A percentile compares a stretch with the other conserved stretches of the same genome.
Evolutionary conservation across 2,888 invertebrate species (phyloP).

Genomic region (Gandaritis pyraliata): DNA sequence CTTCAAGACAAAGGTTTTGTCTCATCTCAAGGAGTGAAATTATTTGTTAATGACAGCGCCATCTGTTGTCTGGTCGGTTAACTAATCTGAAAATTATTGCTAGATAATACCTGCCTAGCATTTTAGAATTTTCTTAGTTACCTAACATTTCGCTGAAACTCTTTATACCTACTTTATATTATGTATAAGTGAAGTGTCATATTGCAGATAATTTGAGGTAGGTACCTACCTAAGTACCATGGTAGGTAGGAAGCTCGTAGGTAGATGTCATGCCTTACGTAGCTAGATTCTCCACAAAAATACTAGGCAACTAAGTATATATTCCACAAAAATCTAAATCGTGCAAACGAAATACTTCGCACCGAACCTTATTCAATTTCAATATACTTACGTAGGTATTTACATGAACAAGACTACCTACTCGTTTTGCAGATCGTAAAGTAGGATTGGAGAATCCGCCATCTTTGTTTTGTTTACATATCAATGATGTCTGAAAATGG

Average conservation of each 20-base stretch:
- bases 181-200: too few relatives aligned
- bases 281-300: too few relatives aligned
- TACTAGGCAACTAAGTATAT: too few relatives aligned
- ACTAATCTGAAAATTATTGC: slow-evolving; percentile 17
- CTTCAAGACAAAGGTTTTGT: not conserved
- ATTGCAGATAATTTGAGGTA: too few relatives aligned
- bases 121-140: not conserved
- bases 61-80: slow-evolving; percentile 31
- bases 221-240: too few relatives aligned
- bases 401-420: slow-evolving; percentile 20
- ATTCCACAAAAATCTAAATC: too few relatives aligned
- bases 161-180: too few relatives aligned
- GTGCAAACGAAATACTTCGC: too few relatives aligned
- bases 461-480: slow-evolving; percentile 30
- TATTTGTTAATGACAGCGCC: slow-evolving; percentile 37
- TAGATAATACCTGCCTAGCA: not conserved
- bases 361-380: slow-evolving; percentile 4
- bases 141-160: too few relatives aligned
- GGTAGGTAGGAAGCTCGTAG: too few relatives aligned
- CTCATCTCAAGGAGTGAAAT: slow-evolving; percentile 32
- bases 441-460: slow-evolving; percentile 33
- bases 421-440: slow-evolving; percentile 26
- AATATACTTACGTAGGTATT: slow-evolving; percentile 8
- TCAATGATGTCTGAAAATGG: slow-evolving; percentile 20
- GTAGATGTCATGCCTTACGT: too few relatives aligned